Conservation (phyloP, 2,113 vertebrate species). For the Promerops cafer region DNA sequence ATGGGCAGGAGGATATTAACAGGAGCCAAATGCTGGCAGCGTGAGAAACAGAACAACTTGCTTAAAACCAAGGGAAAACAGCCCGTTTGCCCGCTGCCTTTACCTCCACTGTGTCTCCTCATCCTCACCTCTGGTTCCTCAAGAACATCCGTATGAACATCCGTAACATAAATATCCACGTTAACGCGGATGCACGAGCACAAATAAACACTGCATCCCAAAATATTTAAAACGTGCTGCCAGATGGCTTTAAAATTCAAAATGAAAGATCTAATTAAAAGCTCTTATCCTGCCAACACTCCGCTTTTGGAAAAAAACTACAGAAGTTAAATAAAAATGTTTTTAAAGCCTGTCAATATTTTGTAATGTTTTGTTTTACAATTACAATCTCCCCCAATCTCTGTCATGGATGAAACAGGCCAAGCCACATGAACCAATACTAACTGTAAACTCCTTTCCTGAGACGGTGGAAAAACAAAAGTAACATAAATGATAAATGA, state of each 20-base stretch:
- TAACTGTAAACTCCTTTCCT: neutral
- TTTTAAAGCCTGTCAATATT: neutral
- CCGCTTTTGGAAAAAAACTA: neutral
- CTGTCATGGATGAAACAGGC: neutral
- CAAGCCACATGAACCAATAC: neutral
- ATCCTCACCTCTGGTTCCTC: neutral
- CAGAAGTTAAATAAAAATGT: neutral
- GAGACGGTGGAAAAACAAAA: fast-evolving
- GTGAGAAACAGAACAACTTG: neutral
- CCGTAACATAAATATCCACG: neutral
- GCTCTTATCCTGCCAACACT: neutral
- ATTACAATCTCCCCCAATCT: neutral
- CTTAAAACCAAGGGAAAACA: neutral
- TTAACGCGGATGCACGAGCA: neutral
- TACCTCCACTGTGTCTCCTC: neutral
- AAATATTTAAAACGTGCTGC: neutral
- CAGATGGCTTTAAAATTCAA: constrained; percentile 30
- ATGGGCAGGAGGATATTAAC: fast-evolving
- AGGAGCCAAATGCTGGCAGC: neutral
- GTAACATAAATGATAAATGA: neutral
- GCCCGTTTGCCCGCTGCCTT: fast-evolving
- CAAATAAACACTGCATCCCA: neutral
- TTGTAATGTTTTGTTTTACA: neutral
- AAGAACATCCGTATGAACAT: neutral
- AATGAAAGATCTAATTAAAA: constrained; percentile 11